Evolutionary conservation across 2,113 vertebrate genomes (phyloP).

Genomic region (Oxyruncus cristatus): DNA sequence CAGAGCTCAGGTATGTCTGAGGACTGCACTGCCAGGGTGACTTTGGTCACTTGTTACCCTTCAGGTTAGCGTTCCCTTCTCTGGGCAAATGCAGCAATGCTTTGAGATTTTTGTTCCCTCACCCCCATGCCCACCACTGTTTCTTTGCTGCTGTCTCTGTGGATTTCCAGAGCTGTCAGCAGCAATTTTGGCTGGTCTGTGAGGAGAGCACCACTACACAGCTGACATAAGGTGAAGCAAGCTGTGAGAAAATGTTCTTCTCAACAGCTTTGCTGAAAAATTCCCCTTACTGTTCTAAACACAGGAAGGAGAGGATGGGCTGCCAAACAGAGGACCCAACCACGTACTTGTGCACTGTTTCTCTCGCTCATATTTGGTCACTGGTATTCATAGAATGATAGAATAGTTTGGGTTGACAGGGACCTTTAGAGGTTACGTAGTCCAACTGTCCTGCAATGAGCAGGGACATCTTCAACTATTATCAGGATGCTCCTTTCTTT

Average conservation of each 20-base stretch:
- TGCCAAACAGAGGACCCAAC: not conserved
- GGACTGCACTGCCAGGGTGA: not conserved
- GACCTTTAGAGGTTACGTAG: not conserved
- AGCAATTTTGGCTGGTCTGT: not conserved
- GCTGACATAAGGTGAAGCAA: not conserved
- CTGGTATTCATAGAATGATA: not conserved
- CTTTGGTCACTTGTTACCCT: not conserved
- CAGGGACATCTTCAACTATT: not conserved
- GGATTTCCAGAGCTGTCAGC: not conserved
- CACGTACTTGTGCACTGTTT: not conserved
- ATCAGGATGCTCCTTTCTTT: not conserved
- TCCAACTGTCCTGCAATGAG: not conserved
- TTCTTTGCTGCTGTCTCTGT: not conserved
- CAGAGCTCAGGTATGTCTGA: not conserved
- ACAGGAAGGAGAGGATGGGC: not conserved
- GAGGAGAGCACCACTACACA: not conserved
- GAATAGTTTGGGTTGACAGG: not conserved
- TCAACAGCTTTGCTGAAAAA: not conserved
- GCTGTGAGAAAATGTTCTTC: not conserved
- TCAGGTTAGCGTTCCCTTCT: not conserved
- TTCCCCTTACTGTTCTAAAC: not conserved
- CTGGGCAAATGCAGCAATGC: not conserved
- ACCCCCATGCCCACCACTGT: not conserved
- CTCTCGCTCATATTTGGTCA: not conserved
- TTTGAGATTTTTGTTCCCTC: not conserved